A percentile compares a stretch with the other conserved stretches of the same genome.
Evolutionary conservation across 2,888 invertebrate species (phyloP).

Genomic region (Chloroclysta siterata): DNA sequence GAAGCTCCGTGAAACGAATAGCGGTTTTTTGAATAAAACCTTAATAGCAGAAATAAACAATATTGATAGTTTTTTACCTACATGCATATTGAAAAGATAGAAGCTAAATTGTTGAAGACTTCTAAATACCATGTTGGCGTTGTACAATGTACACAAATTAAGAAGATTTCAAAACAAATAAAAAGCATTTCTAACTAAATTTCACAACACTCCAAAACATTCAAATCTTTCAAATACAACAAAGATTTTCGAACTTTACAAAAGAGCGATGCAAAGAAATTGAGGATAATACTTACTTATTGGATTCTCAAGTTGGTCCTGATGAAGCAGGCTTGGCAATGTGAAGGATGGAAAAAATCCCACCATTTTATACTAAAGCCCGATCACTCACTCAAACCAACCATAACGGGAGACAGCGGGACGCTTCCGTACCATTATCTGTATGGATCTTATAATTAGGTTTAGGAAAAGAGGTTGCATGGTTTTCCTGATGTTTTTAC

Average conservation of each 20-base stretch:
- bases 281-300: slow-evolving; percentile 49
- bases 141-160: no score
- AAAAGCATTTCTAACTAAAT: slow-evolving; percentile 3
- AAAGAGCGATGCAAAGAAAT: slow-evolving; percentile 22
- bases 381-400: slow-evolving; percentile 57
- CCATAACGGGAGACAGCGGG: slow-evolving; percentile 59
- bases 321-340: slow-evolving; percentile 49
- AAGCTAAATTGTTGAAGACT: neutral
- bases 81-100: neutral
- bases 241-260: slow-evolving; percentile 16
- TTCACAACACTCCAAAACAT: slow-evolving; percentile 5
- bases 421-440: slow-evolving; percentile 55
- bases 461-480: slow-evolving; percentile 36
- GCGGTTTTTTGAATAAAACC: no score
- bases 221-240: slow-evolving; percentile 9
- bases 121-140: neutral
- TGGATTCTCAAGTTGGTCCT: slow-evolving; percentile 43
- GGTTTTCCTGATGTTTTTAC: slow-evolving; percentile 5
- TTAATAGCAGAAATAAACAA: no score
- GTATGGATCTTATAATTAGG: slow-evolving; percentile 55
- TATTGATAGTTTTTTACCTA: no score
- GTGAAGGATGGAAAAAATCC: slow-evolving; percentile 46
- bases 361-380: slow-evolving; percentile 63
- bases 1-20: no score
- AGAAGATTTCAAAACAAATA: slow-evolving; percentile 9